Base-by-base conservation (phyloP, 2,797 vertebrate genomes). In the Coranthus polyacanthus region DNA sequence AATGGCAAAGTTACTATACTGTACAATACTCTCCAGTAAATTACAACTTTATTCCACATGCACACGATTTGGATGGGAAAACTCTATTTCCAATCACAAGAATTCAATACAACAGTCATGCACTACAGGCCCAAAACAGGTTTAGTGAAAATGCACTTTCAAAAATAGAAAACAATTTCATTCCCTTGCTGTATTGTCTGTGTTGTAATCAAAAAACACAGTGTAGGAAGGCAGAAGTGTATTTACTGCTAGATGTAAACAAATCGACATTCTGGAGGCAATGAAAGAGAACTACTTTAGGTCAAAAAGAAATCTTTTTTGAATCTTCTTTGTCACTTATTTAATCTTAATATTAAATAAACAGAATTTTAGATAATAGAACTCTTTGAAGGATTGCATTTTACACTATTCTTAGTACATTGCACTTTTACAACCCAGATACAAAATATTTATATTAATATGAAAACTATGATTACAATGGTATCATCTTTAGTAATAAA, bases 241-340 rank as follows among this genome's bases (percentile, higher is more conserved):
- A 75, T 81, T 69, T 61, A 51, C 37, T 51, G 37, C 46, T 42
- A 59, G 39, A 61, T 55, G 63, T 58, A 47, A 76, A n/a, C n/a
- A n/a, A 55, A 32, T 59, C 53, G 34, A 64, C 75, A 81, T 53
- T 80, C 24, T 51, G 54, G 52, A 55, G 51, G 36, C 47, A 59
- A 43, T 60, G 32, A 54, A 68, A 49, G 17, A 49, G 12, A 15
- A 18, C 15, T 12, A 21, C 26, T 29, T n/a, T 3, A 8, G 46
- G 11, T 43, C 42, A 62, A 49, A 68, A 51, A 56, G 5, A 21
- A 21, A 4, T 18, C 3, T 56, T n/a, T n/a, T n/a, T n/a, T n/a
- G n/a, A n/a, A n/a, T n/a, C 11, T 10, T 17, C 13, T 52, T 51
- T 52, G 7, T 43, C 12, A 2, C 26, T 51, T 20, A 15, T 24